Conservation (phyloP, 1,140 invertebrate genomes). For the Cydia pomonella region DNA sequence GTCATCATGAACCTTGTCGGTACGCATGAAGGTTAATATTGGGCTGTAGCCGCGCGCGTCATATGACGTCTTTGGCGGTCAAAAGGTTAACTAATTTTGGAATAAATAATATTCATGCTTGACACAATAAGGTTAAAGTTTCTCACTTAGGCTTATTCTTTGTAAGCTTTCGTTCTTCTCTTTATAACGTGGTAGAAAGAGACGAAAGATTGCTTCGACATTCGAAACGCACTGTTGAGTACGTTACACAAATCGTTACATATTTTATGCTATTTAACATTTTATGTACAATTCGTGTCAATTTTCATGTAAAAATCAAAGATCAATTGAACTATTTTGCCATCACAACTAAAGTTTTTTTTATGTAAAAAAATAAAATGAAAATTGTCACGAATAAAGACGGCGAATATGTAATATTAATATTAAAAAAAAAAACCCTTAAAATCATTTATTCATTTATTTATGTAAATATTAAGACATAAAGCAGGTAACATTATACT, state of each 20-base stretch:
- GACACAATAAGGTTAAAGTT: neutral
- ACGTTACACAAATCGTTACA: constrained; percentile 10
- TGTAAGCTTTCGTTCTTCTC: neutral
- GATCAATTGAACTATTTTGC: constrained; percentile 29
- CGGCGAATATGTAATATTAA: constrained; percentile 42
- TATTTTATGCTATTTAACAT: neutral
- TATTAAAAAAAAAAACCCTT: constrained; percentile 36
- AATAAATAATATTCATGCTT: neutral
- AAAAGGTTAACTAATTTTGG: neutral
- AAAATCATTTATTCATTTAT: constrained; percentile 55
- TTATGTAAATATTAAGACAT: constrained; percentile 65
- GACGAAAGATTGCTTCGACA: neutral
- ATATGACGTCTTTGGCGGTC: no score
- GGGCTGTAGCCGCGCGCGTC: no score
- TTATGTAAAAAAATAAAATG: constrained; percentile 15
- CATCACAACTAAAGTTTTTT: constrained; percentile 38
- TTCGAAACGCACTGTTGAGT: neutral
- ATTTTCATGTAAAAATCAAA: constrained; percentile 6
- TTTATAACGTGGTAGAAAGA: neutral
- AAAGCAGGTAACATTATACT: constrained; percentile 38
- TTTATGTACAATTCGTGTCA: neutral
- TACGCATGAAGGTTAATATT: no score
- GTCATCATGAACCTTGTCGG: no score
- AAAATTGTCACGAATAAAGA: constrained; percentile 28
- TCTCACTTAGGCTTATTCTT: neutral